Evolutionary conservation across 2,797 vertebrate species (phyloP).

Genomic region (Lepidocolaptes lacrymiger): DNA sequence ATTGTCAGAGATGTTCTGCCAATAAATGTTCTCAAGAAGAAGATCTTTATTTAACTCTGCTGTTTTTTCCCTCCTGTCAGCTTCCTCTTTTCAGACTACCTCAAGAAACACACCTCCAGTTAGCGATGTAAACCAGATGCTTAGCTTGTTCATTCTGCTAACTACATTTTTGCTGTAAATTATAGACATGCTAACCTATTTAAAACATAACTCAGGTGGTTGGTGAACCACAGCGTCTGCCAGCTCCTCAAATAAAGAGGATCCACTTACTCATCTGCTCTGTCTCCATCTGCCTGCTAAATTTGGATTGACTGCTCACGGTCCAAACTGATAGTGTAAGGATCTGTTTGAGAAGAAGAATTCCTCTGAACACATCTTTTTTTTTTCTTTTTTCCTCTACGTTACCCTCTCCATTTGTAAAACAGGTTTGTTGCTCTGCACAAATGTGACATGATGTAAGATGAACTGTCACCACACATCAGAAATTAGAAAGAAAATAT

Average conservation of each 20-base stretch:
- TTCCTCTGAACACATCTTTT: constrained; percentile 1
- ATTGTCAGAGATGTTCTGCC: neutral
- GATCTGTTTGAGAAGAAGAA: constrained; percentile 61
- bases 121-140: neutral
- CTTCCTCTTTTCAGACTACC: neutral
- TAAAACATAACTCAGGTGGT: constrained; percentile 75
- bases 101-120: neutral
- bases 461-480: constrained; percentile 48
- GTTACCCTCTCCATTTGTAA: neutral
- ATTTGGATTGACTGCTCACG: constrained; percentile 74
- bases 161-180: constrained; percentile 62
- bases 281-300: constrained; percentile 69
- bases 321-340: constrained; percentile 51
- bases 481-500: constrained; percentile 72
- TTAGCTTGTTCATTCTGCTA: constrained; percentile 27
- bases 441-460: constrained; percentile 61
- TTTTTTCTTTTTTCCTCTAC: neutral
- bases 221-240: constrained; percentile 68
- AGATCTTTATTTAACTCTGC: neutral
- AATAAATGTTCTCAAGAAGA: neutral
- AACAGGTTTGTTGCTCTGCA: constrained; percentile 12
- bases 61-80: neutral
- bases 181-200: constrained; percentile 67
- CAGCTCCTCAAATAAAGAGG: constrained; percentile 70
- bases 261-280: constrained; percentile 70